phyloP scores from a whole-genome alignment of 2,113 vertebrate genomes.

The Motacilla tschutschensis region DNA sequence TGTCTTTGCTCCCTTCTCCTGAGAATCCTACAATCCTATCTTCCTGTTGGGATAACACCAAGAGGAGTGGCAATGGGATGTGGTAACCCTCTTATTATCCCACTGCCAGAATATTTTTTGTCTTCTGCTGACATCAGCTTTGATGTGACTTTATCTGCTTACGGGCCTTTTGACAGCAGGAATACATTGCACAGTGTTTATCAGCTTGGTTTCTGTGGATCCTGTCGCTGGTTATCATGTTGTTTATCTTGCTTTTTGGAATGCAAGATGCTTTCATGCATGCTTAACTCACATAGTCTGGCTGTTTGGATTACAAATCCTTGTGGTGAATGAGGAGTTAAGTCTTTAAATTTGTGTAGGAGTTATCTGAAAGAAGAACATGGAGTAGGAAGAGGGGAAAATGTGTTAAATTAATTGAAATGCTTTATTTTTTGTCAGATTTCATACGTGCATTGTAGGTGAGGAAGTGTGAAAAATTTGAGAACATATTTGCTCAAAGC shows the following conservation, averaged over 20 bases:
- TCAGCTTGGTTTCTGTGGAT: neutral
- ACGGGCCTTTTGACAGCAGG: neutral
- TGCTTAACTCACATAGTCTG: neutral
- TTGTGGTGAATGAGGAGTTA: neutral
- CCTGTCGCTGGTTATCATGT: neutral
- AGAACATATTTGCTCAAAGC: neutral
- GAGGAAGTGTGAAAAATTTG: neutral
- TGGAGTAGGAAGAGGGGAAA: neutral
- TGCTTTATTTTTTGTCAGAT: neutral
- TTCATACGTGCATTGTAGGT: neutral
- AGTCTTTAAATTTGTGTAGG: neutral
- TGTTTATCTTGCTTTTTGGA: neutral
- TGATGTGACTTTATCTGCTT: neutral
- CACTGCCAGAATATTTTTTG: neutral
- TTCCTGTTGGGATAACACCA: neutral
- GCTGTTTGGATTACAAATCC: neutral
- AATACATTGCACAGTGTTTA: neutral
- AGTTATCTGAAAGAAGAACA: neutral
- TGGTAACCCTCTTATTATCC: neutral
- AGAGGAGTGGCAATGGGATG: neutral
- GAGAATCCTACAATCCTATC: neutral
- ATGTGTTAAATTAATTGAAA: neutral
- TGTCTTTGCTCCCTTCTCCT: neutral
- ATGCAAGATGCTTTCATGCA: neutral
- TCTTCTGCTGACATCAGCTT: conserved; percentile 1